Conservation (phyloP, 2,888 invertebrate species). For the Trissolcus japonicus region DNA sequence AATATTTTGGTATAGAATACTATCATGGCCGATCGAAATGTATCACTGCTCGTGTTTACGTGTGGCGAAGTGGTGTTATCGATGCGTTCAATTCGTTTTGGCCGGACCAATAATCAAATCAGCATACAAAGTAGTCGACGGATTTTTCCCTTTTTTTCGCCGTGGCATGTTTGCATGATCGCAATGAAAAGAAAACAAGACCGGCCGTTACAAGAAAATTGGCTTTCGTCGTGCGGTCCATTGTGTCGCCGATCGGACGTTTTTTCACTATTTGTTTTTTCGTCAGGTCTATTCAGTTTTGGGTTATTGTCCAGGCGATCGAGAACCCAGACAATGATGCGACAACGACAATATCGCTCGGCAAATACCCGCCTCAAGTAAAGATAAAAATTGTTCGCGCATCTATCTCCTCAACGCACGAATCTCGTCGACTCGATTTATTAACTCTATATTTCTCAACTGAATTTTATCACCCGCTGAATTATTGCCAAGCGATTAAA, state of each 20-base stretch:
- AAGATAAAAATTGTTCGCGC: constrained; percentile 32
- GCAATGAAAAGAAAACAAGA: constrained; percentile 30
- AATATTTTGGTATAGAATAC: too few relatives aligned
- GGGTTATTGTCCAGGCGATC: constrained; percentile 32
- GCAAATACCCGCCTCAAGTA: constrained; percentile 47
- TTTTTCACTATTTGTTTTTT: constrained; percentile 24
- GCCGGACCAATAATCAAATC: constrained; percentile 13
- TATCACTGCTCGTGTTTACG: too few relatives aligned
- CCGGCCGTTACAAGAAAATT: constrained; percentile 38
- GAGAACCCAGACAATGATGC: constrained; percentile 25
- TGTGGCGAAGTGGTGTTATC: constrained; percentile 9
- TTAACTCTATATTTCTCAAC: constrained; percentile 34
- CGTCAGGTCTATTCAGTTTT: constrained; percentile 36
- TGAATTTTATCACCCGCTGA: constrained; percentile 28
- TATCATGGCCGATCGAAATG: too few relatives aligned
- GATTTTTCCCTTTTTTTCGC: constrained; percentile 18
- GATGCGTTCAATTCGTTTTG: constrained; percentile 9
- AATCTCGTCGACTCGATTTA: constrained; percentile 40
- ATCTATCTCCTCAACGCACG: constrained; percentile 16
- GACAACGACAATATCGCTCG: constrained; percentile 30
- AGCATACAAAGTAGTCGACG: constrained; percentile 16
- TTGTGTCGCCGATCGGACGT: constrained; percentile 61
- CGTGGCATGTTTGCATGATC: constrained; percentile 4
- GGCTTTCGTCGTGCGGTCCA: constrained; percentile 63
- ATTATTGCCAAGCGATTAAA: constrained; percentile 23